phyloP scores from a whole-genome alignment of 2,113 vertebrate genomes.

The Corythoichthys intestinalis region DNA sequence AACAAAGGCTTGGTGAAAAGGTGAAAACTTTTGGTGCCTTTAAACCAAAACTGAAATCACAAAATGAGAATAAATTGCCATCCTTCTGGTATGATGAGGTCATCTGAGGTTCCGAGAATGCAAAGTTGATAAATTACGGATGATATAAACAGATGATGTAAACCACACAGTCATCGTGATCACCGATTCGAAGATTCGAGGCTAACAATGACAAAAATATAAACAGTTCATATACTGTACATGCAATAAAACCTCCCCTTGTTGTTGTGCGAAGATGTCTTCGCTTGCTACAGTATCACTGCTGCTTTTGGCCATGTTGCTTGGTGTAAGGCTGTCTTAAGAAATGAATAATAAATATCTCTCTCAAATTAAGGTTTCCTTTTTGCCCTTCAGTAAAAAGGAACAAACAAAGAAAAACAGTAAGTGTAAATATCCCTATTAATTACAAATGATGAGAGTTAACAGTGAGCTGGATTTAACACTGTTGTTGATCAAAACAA shows the following conservation, averaged over 20 bases:
- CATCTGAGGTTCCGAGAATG: background rate
- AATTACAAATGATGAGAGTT: background rate
- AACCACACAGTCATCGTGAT: background rate
- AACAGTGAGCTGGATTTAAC: background rate
- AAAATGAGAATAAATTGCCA: too few relatives aligned
- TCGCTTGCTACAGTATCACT: too few relatives aligned
- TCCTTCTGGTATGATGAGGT: background rate
- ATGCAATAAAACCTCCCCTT: too few relatives aligned
- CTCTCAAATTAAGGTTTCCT: background rate
- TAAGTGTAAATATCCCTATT: background rate
- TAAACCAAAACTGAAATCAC: too few relatives aligned
- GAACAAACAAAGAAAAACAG: too few relatives aligned
- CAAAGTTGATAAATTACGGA: background rate
- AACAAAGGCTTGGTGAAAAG: too few relatives aligned
- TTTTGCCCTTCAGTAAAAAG: background rate
- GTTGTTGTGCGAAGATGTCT: too few relatives aligned
- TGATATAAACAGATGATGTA: too few relatives aligned
- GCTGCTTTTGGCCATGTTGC: too few relatives aligned
- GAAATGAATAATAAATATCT: background rate
- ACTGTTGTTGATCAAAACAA: background rate
- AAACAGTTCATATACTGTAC: background rate
- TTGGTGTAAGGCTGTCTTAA: too few relatives aligned
- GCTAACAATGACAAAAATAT: background rate
- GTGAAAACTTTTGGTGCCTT: too few relatives aligned
- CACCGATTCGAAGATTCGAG: background rate